phyloP scores from a whole-genome alignment of 2,888 invertebrate genomes.

The Ephialtes manifestator region DNA sequence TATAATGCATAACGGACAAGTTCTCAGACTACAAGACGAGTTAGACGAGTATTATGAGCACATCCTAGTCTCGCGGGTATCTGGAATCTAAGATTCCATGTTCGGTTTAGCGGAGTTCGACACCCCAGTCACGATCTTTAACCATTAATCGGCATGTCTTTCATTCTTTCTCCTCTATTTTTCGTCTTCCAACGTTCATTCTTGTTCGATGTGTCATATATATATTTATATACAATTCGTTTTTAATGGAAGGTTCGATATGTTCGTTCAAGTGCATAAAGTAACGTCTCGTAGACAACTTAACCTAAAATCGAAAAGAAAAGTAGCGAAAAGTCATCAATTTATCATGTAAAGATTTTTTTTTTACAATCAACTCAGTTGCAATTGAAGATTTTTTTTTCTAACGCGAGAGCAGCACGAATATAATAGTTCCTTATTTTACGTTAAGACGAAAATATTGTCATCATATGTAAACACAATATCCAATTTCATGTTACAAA shows the following conservation, averaged over 20 bases:
- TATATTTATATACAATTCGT: not conserved
- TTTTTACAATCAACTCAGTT: not conserved
- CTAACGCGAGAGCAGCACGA: too few relatives aligned
- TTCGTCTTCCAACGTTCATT: not conserved
- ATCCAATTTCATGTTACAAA: too few relatives aligned
- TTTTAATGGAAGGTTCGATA: not conserved
- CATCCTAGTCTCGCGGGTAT: conserved; percentile 62
- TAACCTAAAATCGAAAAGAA: too few relatives aligned
- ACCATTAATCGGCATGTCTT: conserved; percentile 75
- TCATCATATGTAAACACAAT: too few relatives aligned
- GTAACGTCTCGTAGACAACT: too few relatives aligned
- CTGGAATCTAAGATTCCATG: conserved; percentile 78
- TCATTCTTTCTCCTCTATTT: conserved; percentile 16
- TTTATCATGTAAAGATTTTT: too few relatives aligned
- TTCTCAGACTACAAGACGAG: conserved; percentile 72
- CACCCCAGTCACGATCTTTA: conserved; percentile 79
- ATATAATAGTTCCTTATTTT: too few relatives aligned
- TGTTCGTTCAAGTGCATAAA: too few relatives aligned
- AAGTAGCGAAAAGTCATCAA: too few relatives aligned
- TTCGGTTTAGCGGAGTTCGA: conserved; percentile 79
- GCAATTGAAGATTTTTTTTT: not conserved
- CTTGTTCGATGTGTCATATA: not conserved
- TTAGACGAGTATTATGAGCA: conserved; percentile 65
- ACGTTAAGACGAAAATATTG: too few relatives aligned
- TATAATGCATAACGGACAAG: conserved; percentile 79